These are phyloP conservation scores for Balanococcus diminutus DNA, from an alignment of 2,888 invertebrate species.

Conservation along the genomic window DNA sequence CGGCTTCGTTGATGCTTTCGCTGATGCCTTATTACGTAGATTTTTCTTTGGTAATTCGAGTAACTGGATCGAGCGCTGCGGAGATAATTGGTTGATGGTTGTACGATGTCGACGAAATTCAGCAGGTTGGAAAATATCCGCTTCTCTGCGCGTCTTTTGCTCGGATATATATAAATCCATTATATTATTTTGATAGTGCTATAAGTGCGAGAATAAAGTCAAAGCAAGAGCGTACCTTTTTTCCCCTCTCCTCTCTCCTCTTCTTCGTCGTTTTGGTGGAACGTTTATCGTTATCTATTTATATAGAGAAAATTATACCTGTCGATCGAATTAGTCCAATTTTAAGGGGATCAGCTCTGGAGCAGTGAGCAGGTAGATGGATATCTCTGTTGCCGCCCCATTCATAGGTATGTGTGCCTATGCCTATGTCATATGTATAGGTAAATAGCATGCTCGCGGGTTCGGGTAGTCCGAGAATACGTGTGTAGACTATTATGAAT, in stretches of 20 bases:
- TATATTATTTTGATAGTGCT: neutral
- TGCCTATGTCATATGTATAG: neutral
- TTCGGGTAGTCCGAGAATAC: too few relatives aligned
- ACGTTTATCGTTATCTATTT: neutral
- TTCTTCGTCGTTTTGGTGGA: too few relatives aligned
- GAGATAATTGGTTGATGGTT: neutral
- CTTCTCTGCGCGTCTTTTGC: neutral
- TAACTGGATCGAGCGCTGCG: neutral
- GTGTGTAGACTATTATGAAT: too few relatives aligned
- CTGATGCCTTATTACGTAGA: neutral
- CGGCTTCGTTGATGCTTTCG: too few relatives aligned
- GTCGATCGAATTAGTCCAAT: constrained; percentile 1
- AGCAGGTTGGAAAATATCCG: neutral
- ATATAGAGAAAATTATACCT: neutral
- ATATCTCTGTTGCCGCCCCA: too few relatives aligned
- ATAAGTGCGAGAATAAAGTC: neutral
- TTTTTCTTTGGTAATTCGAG: neutral
- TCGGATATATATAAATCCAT: neutral
- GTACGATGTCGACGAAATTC: neutral
- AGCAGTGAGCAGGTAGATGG: neutral
- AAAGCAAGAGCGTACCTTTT: neutral
- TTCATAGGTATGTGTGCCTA: too few relatives aligned
- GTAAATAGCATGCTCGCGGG: too few relatives aligned
- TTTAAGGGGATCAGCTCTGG: neutral
- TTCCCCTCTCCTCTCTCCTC: neutral